Conservation (phyloP, 2,888 invertebrate genomes). For the Cacoxenus indagator region DNA sequence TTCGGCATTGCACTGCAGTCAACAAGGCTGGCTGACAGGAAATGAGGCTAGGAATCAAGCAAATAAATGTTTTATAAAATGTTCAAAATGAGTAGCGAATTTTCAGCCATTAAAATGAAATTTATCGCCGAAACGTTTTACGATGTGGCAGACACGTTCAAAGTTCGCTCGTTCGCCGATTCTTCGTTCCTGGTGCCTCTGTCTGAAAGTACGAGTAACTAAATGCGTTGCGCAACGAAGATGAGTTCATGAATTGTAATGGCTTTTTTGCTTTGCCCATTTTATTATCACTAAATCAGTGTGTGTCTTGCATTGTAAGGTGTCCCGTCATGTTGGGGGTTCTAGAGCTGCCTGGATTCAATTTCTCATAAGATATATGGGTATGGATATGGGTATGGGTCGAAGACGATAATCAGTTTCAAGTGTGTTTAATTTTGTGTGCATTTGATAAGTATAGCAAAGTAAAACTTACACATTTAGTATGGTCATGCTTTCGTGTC, state of each 20-base stretch:
- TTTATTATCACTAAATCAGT: background rate
- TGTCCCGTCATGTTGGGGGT: constrained; percentile 32
- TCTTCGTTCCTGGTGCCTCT: background rate
- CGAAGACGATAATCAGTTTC: no score
- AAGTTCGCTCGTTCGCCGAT: background rate
- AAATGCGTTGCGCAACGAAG: background rate
- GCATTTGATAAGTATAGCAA: no score
- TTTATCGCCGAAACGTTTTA: constrained; percentile 62
- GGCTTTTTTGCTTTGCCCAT: background rate
- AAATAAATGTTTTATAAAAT: constrained; percentile 65
- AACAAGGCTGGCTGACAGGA: constrained; percentile 31
- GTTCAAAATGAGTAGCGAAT: constrained; percentile 47
- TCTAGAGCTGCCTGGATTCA: no score
- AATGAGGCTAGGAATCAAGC: constrained; percentile 64
- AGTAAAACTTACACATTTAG: no score
- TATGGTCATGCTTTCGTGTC: no score
- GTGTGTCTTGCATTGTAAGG: constrained; percentile 21
- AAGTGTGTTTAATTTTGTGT: no score
- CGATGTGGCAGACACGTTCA: constrained; percentile 32
- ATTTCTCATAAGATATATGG: no score
- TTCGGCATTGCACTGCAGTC: background rate
- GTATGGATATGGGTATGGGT: no score
- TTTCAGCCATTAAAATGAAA: constrained; percentile 61
- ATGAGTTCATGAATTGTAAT: background rate
- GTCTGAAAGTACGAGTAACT: background rate